Evolutionary conservation across 2,888 invertebrate genomes (phyloP), one percentile per base, ranked within the genome.

Genomic region (Scaptomyza caliginosa): DNA sequence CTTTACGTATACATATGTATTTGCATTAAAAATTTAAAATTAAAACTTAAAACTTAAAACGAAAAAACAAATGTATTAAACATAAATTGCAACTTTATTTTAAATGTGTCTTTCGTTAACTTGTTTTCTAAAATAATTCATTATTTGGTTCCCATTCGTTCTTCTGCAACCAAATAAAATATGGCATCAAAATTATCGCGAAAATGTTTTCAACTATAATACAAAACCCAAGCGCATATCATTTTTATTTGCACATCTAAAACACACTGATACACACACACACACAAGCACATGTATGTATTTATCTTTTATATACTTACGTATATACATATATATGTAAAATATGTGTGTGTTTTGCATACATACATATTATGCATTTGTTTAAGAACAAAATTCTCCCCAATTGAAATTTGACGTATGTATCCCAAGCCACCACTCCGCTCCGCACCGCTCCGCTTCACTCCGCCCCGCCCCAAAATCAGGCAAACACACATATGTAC

Each of bases 1-100:
- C 67, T 58, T 58, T 46, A 58, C 46, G 54, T 71, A 71, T 67
- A n/a, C n/a, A n/a, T 30, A 51, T 46, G 54, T 67, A 71, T 70
- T 70, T 70, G 70, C 70, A 67, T 66, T 56, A 48, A 70, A 70
- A 70, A 54, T 28, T 34, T 46, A 13, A 50, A 54, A 32, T 34
- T 46, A 13, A 50, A 56, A 52, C 42, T 49, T n/a, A 23, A 59
- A 50, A 34, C 28, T 28, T 19, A 45, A 23, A 30, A 21, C 17
- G 17, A 39, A 42, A n/a, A 17, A n/a, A 42, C 24, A 34, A 17
- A 38, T 10, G 36, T 59, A 21, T 30, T 38, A 51, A 30, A 51
- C 32, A 67, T 26, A 39, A 42, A 56, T 62, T 67, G 40, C 32
- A 64, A 42, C 46, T 45, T 62, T 67, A 36, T 64, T 58, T 64